A percentile compares a stretch with the other conserved stretches of the same genome.
These are phyloP conservation scores for Spinibarbus caldwelli DNA, from an alignment of 2,797 vertebrate species.

Conservation along the genomic window DNA sequence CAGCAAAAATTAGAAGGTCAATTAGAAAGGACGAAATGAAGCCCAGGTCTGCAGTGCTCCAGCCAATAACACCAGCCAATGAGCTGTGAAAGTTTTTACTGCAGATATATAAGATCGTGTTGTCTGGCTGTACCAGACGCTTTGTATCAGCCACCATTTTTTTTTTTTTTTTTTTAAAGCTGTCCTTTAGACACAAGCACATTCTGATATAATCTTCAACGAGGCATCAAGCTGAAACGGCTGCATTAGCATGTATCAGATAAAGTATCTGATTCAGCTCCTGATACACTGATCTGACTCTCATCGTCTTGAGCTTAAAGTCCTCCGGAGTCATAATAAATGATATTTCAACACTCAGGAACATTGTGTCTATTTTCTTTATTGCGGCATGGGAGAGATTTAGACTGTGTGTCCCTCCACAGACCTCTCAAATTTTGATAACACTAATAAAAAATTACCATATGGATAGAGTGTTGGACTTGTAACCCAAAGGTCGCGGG, in stretches of 20 bases:
- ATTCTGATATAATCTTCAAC: conserved; percentile 4
- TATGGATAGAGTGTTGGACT: no score
- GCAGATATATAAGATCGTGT: conserved; percentile 20
- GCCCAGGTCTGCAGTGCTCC: conserved; percentile 27
- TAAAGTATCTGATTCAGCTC: conserved; percentile 19
- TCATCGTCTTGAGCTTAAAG: conserved; percentile 22
- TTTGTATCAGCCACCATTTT: not conserved
- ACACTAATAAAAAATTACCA: not conserved
- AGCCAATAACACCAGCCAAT: conserved; percentile 36
- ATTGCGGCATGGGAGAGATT: not conserved
- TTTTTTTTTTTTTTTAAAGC: not conserved
- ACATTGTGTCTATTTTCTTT: not conserved
- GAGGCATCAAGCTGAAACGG: conserved; percentile 7
- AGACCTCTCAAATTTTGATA: not conserved
- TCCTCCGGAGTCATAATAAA: conserved; percentile 20
- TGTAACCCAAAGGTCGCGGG: no score
- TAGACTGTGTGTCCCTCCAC: not conserved
- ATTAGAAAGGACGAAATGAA: conserved; percentile 45
- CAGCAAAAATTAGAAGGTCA: conserved; percentile 46
- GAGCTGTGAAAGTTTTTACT: conserved; percentile 33
- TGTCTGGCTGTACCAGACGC: conserved; percentile 9
- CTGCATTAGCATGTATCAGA: conserved; percentile 38
- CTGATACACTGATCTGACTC: conserved; percentile 32
- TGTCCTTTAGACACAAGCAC: conserved; percentile 14
- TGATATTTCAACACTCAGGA: conserved; percentile 15